Percentiles rank a stretch among this genome's conserved stretches.
phyloP scores from a whole-genome alignment of 2,797 vertebrate species.

The Silurus aristotelis region DNA sequence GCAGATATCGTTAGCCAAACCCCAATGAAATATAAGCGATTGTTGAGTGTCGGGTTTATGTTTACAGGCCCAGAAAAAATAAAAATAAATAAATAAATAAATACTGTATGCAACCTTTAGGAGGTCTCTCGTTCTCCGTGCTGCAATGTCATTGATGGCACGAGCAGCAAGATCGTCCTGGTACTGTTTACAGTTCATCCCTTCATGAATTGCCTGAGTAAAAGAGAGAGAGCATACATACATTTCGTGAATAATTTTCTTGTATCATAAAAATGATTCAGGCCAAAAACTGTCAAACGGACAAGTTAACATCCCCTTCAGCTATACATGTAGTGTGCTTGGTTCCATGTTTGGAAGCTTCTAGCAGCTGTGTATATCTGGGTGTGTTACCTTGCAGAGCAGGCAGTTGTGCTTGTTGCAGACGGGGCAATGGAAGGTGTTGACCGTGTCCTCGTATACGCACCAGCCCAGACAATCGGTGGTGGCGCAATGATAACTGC shows the following conservation, averaged over 20 bases:
- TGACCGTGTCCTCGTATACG: slow-evolving; percentile 83
- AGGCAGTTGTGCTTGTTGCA: slow-evolving; percentile 85
- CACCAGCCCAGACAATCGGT: slow-evolving; percentile 86
- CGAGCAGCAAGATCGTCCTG: slow-evolving; percentile 80
- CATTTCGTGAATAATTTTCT: neutral
- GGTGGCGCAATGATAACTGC: slow-evolving; percentile 85
- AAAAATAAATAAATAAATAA: no score
- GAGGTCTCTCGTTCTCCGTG: slow-evolving; percentile 80
- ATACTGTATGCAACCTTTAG: slow-evolving; percentile 72
- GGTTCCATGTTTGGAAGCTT: no score
- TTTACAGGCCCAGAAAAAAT: no score
- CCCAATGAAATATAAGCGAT: no score
- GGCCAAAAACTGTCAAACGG: neutral
- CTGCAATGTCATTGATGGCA: slow-evolving; percentile 79
- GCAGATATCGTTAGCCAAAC: no score
- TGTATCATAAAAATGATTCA: neutral
- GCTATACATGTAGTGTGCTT: no score
- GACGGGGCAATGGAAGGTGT: slow-evolving; percentile 83
- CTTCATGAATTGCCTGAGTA: slow-evolving; percentile 81
- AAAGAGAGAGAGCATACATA: neutral
- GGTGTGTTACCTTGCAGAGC: slow-evolving; percentile 79
- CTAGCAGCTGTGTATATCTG: no score
- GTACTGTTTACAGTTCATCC: slow-evolving; percentile 85
- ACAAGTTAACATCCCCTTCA: neutral
- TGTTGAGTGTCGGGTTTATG: no score